Evolutionary conservation across 2,888 invertebrate genomes (phyloP), one percentile per base, ranked within the genome.

Genomic region (Harmothoe impar): DNA sequence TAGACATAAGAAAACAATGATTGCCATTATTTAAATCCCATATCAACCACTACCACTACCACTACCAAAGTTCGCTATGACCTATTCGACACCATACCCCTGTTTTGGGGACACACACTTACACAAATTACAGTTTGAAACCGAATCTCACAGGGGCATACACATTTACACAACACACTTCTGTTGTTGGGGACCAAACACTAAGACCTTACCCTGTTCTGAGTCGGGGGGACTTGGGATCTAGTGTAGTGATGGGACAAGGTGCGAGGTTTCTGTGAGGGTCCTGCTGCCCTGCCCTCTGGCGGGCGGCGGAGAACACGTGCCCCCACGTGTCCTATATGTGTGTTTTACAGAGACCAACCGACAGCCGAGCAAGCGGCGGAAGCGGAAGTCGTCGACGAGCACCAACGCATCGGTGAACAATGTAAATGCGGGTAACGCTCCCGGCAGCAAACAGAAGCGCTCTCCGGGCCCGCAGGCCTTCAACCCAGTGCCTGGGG

Each of bases 401-500:
- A 93, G 94, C 35, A 94, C 93, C 91, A 94, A 94, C 90, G 93
- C 94, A 62, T 85, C 92, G 20, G 91, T 93, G 92, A 90, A 93
- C 90, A 94, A 93, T 86, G 92, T 93, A 90, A 94, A 94, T 91
- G 93, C 93, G 20, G 94, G 93, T 33, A 93, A 94, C 33, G 90
- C 92, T 17, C 93, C 93, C 54, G 93, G 93, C 78, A 93, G 94
- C 93, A 98, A 98, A 96, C 98, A 99, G 97, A 99, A 99, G 95
- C 97, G 99, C 95, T 99, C 99, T 81, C 99, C 99, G 92, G 93
- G 92, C 20, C 99, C 96, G 51, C 96, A 98, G 95, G 98, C 98
- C 96, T 99, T 99, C 97, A 98, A 98, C 93, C 97, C 99, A 96
- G 98, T 99, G 94, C 98, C 98, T 92, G 98, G 98, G 97, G 98